Evolutionary conservation across 2,888 invertebrate species (phyloP), one percentile per base, ranked within the genome.

Genomic region (Lithophane socia): DNA sequence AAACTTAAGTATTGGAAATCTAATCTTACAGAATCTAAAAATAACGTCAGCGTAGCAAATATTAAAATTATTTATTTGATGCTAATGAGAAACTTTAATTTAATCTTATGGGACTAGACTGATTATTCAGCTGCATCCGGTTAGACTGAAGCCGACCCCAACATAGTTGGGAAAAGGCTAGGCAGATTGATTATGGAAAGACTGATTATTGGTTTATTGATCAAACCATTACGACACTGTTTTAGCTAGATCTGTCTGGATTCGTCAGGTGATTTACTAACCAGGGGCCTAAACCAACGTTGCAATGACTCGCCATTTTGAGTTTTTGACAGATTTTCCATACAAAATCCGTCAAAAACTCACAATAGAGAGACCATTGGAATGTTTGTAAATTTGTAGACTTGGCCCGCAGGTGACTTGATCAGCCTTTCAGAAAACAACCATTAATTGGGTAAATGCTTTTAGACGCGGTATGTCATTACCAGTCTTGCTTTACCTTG

Each of bases 381-480:
- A 29, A 29, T 1, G 1, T 29, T 29, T 29, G 29, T 29, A 29
- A 29, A 29, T 29, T 29, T 1, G 29, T 29, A 29, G 29, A 29
- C 29, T 29, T 29, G 29, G 29, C 29, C 29, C 29, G 29, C 29
- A 29, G 10, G n/a, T 10, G 16, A 52, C 44, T 75, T 47, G 3
- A 18, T 75, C 4, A 63, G 18, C 5, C 24, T 42, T 24, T 52
- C 54, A 44, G 24, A 44, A 73, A 68, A 24, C 7, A 10, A 9
- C 16, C 5, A 24, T 63, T 63, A 37, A 37, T 67, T 61, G 16
- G 16, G 8, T 60, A 47, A 63, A 69, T 78, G 47, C 37, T 78
- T 69, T 78, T 71, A n/a, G 12, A 52, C 63, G 29, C 21, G 10
- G 44, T 44, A 44, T 47, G 49, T 52, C 49, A 52, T 52, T 7